Conservation (phyloP, 2,113 vertebrate genomes). For the rat (Rattus norvegicus) region DNA sequence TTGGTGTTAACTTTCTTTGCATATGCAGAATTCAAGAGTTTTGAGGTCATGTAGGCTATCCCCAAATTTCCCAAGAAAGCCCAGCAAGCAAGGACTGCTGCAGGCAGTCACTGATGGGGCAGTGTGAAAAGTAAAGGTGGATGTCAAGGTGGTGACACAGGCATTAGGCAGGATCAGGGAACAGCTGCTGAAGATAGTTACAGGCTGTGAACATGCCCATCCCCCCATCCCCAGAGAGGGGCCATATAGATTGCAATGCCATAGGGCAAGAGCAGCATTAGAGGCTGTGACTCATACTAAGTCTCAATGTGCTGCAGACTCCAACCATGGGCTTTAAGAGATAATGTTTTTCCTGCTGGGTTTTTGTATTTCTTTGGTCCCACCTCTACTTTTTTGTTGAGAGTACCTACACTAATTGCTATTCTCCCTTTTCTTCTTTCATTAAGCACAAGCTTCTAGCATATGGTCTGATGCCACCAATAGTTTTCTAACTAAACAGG, state of each 20-base stretch:
- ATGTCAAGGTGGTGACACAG: background rate
- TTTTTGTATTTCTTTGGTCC: background rate
- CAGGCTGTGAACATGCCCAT: background rate
- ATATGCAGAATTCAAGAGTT: background rate
- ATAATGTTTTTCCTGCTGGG: background rate
- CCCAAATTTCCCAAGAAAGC: background rate
- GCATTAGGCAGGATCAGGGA: background rate
- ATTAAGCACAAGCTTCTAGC: background rate
- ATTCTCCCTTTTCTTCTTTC: background rate
- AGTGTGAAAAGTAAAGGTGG: background rate
- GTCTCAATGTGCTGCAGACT: background rate
- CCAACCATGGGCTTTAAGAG: background rate
- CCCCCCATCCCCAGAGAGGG: too few relatives aligned
- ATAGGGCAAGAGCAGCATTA: background rate
- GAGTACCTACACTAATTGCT: too few relatives aligned
- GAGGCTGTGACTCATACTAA: background rate
- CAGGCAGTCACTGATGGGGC: background rate
- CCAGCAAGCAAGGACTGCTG: background rate
- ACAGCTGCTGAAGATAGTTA: background rate
- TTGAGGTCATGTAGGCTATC: background rate
- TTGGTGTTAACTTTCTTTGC: background rate
- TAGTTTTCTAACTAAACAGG: background rate
- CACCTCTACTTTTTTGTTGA: background rate
- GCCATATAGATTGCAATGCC: background rate
- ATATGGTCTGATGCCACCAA: background rate